phyloP scores from a whole-genome alignment of 2,888 invertebrate species.

The Glyphotaelius pellucidus region DNA sequence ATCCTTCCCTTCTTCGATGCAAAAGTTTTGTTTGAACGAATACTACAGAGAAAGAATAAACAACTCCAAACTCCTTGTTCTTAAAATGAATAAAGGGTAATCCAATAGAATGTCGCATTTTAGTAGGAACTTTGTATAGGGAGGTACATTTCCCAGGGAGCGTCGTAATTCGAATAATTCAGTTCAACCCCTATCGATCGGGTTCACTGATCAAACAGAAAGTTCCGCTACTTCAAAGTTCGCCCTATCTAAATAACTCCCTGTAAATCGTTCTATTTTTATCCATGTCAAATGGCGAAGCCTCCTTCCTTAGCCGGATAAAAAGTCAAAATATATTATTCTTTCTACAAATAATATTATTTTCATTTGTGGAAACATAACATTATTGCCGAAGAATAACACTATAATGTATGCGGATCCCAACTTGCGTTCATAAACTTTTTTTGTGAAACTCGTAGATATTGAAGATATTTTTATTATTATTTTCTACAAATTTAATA shows the following conservation, averaged over 20 bases:
- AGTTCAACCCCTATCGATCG: neutral
- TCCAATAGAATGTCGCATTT: neutral
- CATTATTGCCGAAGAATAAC: neutral
- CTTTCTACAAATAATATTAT: neutral
- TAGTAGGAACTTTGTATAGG: neutral
- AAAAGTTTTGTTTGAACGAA: neutral
- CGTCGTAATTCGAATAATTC: neutral
- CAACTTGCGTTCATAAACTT: neutral
- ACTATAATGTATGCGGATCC: neutral
- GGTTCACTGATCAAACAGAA: slow-evolving; percentile 7
- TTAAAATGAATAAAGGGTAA: neutral
- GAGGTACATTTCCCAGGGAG: neutral
- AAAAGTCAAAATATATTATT: neutral
- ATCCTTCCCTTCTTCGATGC: neutral
- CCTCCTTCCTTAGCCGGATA: neutral
- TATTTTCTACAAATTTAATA: neutral
- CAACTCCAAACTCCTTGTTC: neutral
- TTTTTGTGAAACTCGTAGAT: neutral
- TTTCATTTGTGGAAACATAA: neutral
- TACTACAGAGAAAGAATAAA: neutral
- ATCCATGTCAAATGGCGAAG: slow-evolving; percentile 15
- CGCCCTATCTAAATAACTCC: slow-evolving; percentile 19
- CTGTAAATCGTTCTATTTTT: slow-evolving; percentile 20
- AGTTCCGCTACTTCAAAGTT: slow-evolving; percentile 11
- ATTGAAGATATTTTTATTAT: neutral